Base-by-base conservation (phyloP, 2,888 invertebrate species). In the Blastobasis lacticolella region DNA sequence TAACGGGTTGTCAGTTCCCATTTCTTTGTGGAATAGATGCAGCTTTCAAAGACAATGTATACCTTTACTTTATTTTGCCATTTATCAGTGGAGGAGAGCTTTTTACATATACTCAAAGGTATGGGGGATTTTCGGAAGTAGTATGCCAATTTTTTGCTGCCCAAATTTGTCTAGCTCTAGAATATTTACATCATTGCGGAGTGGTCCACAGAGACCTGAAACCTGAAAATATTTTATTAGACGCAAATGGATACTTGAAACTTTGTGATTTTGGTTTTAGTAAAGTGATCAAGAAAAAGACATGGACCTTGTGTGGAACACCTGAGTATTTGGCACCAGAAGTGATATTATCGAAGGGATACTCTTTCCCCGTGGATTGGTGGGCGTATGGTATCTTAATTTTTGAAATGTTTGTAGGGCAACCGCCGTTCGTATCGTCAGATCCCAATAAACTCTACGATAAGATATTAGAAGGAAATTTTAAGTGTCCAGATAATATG, bases 281-380 rank as follows among this genome's bases (percentile, higher is more conserved):
- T 60, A 98, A 98, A 86, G 83, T 91, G 54, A 75, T 92, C 10
- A 89, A 90, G 53, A 89, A 90, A 38, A 90, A 97, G 65, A 97
- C 98, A 0, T 95, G 95, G 92, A 97, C 96, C 0, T 77, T 98
- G 47, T 98, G 98, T 76, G 98, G 97, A 0, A 99, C 98, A 0
- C 98, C 98, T 0, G 98, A 98, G 78, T 99, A 99, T 81, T 87
- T 99, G 58, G 98, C 98, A 0, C 96, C 96, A 4, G 98, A 98
- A 83, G 92, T 94, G 6, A 96, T 97, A 60, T 87, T 95, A 62
- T 94, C 94, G 46, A 95, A 94, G 78, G 97, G 97, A 0, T 97
- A 98, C 80, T 94, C 95, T 51, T 93, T 92, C 62, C 91, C 95
- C 0, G 97, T 97, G 0, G 98, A 98, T 69, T 98, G 97, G 96